Percentiles rank a stretch among this genome's conserved stretches.
phyloP scores from a whole-genome alignment of 2,113 vertebrate genomes.

The Cebidichthys violaceus region DNA sequence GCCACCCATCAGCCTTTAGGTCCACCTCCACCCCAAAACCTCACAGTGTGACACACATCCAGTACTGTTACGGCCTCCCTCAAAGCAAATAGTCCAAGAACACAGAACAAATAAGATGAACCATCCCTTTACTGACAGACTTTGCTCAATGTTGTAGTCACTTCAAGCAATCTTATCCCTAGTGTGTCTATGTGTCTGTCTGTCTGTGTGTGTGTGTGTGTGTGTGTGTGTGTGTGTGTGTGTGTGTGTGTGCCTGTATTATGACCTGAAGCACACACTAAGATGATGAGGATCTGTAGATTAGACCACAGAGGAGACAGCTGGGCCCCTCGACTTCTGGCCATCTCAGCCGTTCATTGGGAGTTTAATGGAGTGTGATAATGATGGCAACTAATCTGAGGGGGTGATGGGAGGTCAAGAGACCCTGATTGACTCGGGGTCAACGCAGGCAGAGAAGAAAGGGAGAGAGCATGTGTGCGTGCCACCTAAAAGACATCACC shows the following conservation, averaged over 20 bases:
- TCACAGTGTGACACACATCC: conserved; percentile 2
- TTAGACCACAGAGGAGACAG: conserved; percentile 60
- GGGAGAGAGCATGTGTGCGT: not conserved
- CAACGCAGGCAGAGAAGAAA: conserved; percentile 34
- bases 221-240: not conserved
- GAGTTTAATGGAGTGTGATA: conserved; percentile 73
- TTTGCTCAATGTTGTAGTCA: conserved; percentile 6
- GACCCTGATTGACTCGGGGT: conserved; percentile 59
- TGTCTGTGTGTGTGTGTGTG: not conserved
- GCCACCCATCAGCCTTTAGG: not conserved
- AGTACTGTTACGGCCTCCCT: not conserved
- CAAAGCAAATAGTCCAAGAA: conserved; percentile 8
- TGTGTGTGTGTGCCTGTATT: conserved; percentile 10
- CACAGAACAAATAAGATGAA: conserved; percentile 13
- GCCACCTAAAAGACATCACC: not conserved
- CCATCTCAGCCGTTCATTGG: conserved; percentile 46
- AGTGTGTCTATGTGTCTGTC: conserved; percentile 29
- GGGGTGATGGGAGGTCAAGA: conserved; percentile 60
- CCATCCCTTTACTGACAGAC: not conserved
- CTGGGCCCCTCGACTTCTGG: conserved; percentile 60
- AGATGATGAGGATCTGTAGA: conserved; percentile 43
- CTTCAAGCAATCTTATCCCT: not conserved
- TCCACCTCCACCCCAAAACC: conserved; percentile 3
- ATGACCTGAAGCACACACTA: conserved; percentile 22
- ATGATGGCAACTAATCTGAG: conserved; percentile 63